phyloP scores from a whole-genome alignment of 2,113 vertebrate species.

The Microcebus ravelobensis region DNA sequence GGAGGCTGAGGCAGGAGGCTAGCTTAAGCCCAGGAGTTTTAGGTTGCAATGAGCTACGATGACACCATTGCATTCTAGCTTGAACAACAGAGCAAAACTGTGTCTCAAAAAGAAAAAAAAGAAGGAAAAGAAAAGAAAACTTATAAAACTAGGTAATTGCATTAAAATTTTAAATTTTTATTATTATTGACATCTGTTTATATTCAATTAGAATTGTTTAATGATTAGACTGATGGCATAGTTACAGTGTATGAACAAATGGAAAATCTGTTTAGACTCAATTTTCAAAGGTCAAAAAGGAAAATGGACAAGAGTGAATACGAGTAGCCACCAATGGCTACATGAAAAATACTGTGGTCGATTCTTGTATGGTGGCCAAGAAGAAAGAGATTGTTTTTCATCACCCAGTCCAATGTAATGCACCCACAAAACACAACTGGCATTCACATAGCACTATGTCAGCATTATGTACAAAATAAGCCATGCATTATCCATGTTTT shows the following conservation, averaged over 20 bases:
- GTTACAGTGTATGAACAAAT: background rate
- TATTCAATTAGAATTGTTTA: background rate
- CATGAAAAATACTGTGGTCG: background rate
- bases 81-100: no score
- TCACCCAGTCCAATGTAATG: background rate
- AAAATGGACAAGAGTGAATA: background rate
- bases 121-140: no score
- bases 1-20: no score
- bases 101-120: no score
- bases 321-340: background rate
- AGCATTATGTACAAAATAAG: constrained; percentile 14
- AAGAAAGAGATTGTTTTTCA: background rate
- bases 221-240: background rate
- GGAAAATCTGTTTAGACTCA: background rate
- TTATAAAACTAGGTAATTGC: background rate
- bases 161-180: background rate
- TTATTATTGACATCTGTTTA: background rate
- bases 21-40: no score
- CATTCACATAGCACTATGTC: background rate
- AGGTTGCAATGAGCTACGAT: no score
- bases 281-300: background rate
- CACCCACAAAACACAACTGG: background rate
- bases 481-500: background rate
- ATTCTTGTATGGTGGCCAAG: background rate
- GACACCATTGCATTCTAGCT: no score